Evolutionary conservation across 2,888 invertebrate species (phyloP), one percentile per base, ranked within the genome.

Genomic region (Teleogryllus oceanicus): DNA sequence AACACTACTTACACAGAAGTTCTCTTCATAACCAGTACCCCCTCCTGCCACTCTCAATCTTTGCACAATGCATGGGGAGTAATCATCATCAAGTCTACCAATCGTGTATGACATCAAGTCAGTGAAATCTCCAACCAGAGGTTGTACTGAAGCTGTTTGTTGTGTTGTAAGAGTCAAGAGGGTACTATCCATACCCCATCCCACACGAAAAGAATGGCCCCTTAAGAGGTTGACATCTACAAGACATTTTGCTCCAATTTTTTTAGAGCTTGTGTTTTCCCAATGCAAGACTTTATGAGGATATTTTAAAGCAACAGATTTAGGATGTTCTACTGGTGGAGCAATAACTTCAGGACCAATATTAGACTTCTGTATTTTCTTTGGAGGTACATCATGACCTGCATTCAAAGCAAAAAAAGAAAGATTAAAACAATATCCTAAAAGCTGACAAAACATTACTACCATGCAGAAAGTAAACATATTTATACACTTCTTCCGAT

Each of bases 131-230:
- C 85, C 85, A 2, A 89, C 78, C 0, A 87, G 85, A 1, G 85
- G 85, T 13, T 88, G 82, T 0, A 87, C 86, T 0, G 87, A 86
- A 0, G 83, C 88, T 88, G 85, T 5, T 78, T 88, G 86, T 78
- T 86, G 86, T 0, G 91, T 90, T 74, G 88, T 86, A 80, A 89
- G 88, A 11, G 90, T 90, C 11, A 92, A 86, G 0, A 92, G 85
- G 0, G 89, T 89, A 83, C 90, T 90, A 18, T 90, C 90, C 0
- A 92, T 91, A 0, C 92, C 93, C 92, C 96, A 96, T 1, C 94
- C 94, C 0, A 92, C 90, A 84, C 93, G 92, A 82, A 92, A 92
- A 81, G 92, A 91, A 0, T 92, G 89, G 49, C 92, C 92, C 84
- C 86, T 85, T 81, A 81, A 76, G 8, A 83, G 80, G 18, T 79